Conservation (phyloP, 2,888 invertebrate genomes). For the Cyclophora punctaria region DNA sequence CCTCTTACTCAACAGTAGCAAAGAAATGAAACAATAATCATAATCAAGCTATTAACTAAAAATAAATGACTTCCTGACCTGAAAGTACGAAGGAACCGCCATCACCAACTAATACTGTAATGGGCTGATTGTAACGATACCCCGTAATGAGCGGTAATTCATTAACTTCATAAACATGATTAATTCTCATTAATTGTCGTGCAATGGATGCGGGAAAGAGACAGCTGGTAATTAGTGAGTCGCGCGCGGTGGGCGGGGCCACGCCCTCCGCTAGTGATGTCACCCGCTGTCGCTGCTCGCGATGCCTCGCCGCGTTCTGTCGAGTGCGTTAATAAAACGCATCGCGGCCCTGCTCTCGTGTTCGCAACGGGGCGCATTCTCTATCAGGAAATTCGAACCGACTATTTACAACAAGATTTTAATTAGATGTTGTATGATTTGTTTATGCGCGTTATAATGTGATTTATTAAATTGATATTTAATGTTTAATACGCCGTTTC, state of each 20-base stretch:
- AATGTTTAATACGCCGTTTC: no score
- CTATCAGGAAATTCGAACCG: constrained; percentile 31
- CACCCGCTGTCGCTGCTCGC: constrained; percentile 47
- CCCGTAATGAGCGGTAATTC: no score
- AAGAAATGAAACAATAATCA: no score
- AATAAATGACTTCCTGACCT: no score
- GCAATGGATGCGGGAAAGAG: constrained; percentile 36
- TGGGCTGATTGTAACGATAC: no score
- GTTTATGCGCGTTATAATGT: constrained; percentile 20
- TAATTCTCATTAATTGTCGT: constrained; percentile 11
- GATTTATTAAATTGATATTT: constrained; percentile 12
- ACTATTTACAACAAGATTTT: constrained; percentile 52
- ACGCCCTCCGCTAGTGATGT: constrained; percentile 51
- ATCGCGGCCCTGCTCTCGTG: background rate
- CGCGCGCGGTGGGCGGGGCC: constrained; percentile 45
- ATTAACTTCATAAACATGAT: no score
- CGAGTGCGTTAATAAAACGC: constrained; percentile 26
- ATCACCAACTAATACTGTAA: no score
- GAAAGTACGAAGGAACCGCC: no score
- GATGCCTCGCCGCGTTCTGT: constrained; percentile 42
- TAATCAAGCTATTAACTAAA: no score
- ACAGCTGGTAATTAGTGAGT: constrained; percentile 40
- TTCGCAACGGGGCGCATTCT: constrained; percentile 53
- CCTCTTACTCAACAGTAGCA: no score
- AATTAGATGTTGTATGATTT: constrained; percentile 41